These are phyloP conservation scores for Amia ocellicauda DNA, from an alignment of 2,113 vertebrate genomes.

Conservation along the genomic window DNA sequence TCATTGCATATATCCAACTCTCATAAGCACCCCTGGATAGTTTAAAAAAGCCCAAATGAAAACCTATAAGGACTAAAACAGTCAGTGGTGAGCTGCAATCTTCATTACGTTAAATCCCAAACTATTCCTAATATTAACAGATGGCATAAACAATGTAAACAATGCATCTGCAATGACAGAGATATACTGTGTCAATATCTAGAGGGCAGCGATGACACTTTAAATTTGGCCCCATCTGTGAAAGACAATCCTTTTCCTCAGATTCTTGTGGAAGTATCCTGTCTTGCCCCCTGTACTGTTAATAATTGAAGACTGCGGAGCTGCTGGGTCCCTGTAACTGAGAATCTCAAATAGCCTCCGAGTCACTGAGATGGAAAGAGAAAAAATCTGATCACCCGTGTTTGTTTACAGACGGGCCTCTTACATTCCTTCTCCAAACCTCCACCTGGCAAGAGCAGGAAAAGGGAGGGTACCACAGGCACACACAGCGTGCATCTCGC, in stretches of 20 bases:
- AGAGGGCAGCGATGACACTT: neutral
- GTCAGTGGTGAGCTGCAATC: no score
- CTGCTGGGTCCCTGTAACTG: neutral
- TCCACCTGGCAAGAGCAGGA: neutral
- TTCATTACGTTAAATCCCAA: no score
- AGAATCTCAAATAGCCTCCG: neutral
- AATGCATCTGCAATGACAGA: neutral
- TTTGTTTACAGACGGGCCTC: neutral
- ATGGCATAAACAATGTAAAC: no score
- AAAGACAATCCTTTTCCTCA: neutral
- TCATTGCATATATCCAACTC: no score
- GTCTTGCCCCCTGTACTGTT: neutral
- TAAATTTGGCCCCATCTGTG: neutral
- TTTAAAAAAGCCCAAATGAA: no score
- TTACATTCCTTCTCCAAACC: neutral
- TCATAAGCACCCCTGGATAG: no score
- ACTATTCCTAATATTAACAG: no score
- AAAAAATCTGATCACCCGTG: slow-evolving; percentile 1
- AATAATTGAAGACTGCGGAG: neutral
- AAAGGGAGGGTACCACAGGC: no score
- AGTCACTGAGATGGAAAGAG: slow-evolving; percentile 3
- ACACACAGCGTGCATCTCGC: no score
- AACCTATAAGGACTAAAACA: no score
- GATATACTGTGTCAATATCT: neutral
- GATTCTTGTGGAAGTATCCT: slow-evolving; percentile 1